Evolutionary conservation across 2,113 vertebrate genomes (phyloP), one percentile per base, ranked within the genome.

Genomic region (Phaethornis superciliosus): DNA sequence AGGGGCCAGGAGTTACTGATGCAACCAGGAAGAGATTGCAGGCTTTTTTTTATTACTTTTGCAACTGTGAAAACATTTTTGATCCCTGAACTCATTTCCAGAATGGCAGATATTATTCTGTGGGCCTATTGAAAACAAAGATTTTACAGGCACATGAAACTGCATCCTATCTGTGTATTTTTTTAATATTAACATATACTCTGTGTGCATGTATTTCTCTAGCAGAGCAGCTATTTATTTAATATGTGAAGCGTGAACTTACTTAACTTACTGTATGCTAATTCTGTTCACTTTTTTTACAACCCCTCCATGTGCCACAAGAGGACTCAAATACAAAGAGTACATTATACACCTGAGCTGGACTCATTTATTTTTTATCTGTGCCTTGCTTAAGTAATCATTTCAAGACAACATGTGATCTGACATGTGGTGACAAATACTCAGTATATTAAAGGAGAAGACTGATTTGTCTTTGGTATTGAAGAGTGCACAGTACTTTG

Each of bases 51-150:
- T 76, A 67, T 60, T 65, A 77, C 82, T 97, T 94, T 86, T 95
- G 92, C 92, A 97, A 96, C 89, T 95, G 90, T 96, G 90, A 96
- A 98, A 97, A 96, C 93, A 96, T 95, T 96, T 96, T 91, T 95
- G 85, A 96, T 95, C 70, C 51, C 79, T 94, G 95, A 97, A 94
- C 87, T 97, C 56, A 89, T 91, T 82, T 65, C 56, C 91, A 69
- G 84, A 93, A 93, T 12, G 47, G 74, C 33, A 71, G 75, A 84
- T 70, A 82, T 27, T 87, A 82, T 52, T 93, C 68, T 85, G 16
- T 81, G 60, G 27, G 49, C 88, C 90, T 94, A 37, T 2, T 82
- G 76, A 90, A 64, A 93, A 59, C 75, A 89, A 28, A 54, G 19
- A 37, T 58, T 88, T 90, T 86, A 78, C 47, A 92, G 67, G 72